Conservation (phyloP, 2,888 invertebrate genomes). For the Selenia dentaria region DNA sequence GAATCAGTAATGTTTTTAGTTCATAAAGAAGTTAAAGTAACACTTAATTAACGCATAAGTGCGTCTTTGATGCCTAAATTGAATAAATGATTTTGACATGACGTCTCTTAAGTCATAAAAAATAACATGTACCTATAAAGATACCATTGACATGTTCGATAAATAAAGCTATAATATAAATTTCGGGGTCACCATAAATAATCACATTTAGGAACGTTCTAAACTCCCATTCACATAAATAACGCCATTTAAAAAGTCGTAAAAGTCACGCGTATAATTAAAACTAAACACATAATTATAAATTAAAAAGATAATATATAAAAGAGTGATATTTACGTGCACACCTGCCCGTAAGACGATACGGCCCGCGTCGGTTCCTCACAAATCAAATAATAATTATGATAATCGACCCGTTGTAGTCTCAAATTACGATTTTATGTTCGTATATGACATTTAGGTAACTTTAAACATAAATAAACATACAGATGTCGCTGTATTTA, state of each 20-base stretch:
- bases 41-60: no score
- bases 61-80: no score
- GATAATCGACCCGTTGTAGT: conserved; percentile 10
- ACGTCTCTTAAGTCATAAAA: no score
- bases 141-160: no score
- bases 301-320: conserved; percentile 1
- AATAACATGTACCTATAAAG: no score
- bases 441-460: conserved; percentile 13
- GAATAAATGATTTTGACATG: no score
- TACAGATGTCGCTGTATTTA: neutral
- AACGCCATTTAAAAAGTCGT: conserved; percentile 23
- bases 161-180: neutral
- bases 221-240: conserved; percentile 15
- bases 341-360: conserved; percentile 37
- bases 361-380: conserved; percentile 5
- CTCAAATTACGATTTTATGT: conserved; percentile 24
- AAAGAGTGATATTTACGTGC: conserved; percentile 29
- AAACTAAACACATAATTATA: conserved; percentile 20
- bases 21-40: no score
- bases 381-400: conserved; percentile 13
- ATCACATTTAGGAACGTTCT: conserved; percentile 1
- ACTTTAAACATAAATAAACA: conserved; percentile 10
- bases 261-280: conserved; percentile 23
- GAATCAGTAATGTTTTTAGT: no score
- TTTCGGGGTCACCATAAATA: conserved; percentile 15